Base-by-base conservation (phyloP, 2,888 invertebrate genomes). In the Dromius quadrimaculatus region DNA sequence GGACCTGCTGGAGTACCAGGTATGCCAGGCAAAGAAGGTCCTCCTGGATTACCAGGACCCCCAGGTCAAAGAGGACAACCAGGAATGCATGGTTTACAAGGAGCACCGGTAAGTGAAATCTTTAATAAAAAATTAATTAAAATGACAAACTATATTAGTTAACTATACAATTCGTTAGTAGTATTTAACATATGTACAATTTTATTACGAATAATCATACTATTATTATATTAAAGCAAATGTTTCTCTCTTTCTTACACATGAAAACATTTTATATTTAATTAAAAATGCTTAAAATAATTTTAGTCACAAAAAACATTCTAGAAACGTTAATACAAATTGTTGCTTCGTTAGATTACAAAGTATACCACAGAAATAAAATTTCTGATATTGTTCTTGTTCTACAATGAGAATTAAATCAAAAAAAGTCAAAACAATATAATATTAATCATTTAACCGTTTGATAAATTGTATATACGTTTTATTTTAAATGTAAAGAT, bases 11-110 rank as follows among this genome's bases (percentile, higher is more conserved):
- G 90, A 36, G 76, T 82, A 19, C 84, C 87, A 1, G 90, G 90
- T 63, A 82, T 84, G 61, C 84, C 85, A 2, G 89, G 90, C 17
- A 85, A 87, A 74, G 84, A 85, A 63, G 86, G 86, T 50, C 81
- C 84, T 2, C 82, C 86, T 32, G 90, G 90, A 54, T 78, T 84
- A 13, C 85, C 86, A 43, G 90, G 90, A 23, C 79, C 84, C 13
- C 84, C 86, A 5, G 90, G 90, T 63, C 83, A 84, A 72, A 82
- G 85, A 72, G 89, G 89, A 23, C 85, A 85, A 71, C 83, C 87
- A 1, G 90, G 90, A 73, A 82, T 85, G 73, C 86, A 86, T 2
- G 90, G 90, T 15, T 77, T 85, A 32, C 84, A 86, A 54, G 90
- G 90, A 71, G 80, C 83, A 8, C 83, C 86, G 1, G 90, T 86